Evolutionary conservation across 2,888 invertebrate genomes (phyloP), one percentile per base, ranked within the genome.

Genomic region (Melinaea menophilus): DNA sequence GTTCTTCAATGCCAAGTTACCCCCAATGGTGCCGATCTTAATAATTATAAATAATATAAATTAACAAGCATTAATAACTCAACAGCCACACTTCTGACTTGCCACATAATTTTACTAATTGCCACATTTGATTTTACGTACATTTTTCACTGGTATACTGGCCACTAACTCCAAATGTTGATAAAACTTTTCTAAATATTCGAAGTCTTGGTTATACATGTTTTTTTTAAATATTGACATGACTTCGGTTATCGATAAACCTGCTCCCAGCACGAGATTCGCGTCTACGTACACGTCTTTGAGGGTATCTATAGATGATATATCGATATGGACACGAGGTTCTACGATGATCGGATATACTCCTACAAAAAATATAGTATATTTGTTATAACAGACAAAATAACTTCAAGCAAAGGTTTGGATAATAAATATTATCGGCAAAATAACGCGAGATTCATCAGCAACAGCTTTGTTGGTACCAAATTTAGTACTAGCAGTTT

Each of bases 111-210:
- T n/a, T n/a, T n/a, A n/a, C n/a, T n/a, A n/a, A n/a, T n/a, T n/a
- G 37, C 37, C 37, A 2, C 2, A 37, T n/a, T 13, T 22, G 7
- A 13, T 48, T 22, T 9, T n/a, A 85, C 93, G 90, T 80, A 95
- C 95, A 85, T 95, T 95, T 79, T 95, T 89, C 0, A 95, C 93
- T 22, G 95, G 93, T 3, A 94, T 90, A 78, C 93, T 94, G 0
- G 95, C 95, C 2, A 95, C 92, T 60, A 94, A 78, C 71, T 94
- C 93, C 67, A 95, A 80, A 76, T 95, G 95, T 31, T 92, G 82
- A 34, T 91, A 91, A 66, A 95, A 84, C 51, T 88, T 86, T 0
- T 80, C 79, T 61, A 94, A 79, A 76, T 95, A 94, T 2, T 82
- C 79, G 75, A 94, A 95, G 34, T 92, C 89, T 0, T 73, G 69